Evolutionary conservation across 2,888 invertebrate genomes (phyloP), one percentile per base, ranked within the genome.

Genomic region (Aphrophora alni): DNA sequence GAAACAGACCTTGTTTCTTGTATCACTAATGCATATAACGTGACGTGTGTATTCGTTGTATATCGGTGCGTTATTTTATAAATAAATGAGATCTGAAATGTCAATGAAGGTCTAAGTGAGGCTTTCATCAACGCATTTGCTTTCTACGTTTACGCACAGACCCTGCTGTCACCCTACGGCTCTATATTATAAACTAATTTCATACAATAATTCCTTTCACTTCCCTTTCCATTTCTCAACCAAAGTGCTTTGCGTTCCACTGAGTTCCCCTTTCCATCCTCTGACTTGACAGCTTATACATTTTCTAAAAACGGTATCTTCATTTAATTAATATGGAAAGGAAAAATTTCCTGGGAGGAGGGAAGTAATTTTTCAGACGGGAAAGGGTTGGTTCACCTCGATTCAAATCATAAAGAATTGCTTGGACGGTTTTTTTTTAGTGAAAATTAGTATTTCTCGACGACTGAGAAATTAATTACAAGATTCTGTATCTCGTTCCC

Each of bases 261-360:
- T n/a, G 21, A 12, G 3, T 33, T 59, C 59, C 59, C 59, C 59
- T 7, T 12, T 21, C 59, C 10, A n/a, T 21, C 21, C n/a, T 21
- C 21, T 21, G 21, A 21, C 59, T 59, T 59, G 59, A 59, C 59
- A 59, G 59, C 59, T 59, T 59, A 59, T 59, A 59, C 21, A 59
- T 21, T 59, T 59, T 21, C 59, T 59, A 59, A 59, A 59, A 59
- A 59, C 59, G 7, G 59, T 21, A 59, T 21, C 59, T 21, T 59
- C 59, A 59, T 59, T 59, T 59, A 59, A 59, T 59, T 59, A 59
- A 59, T 59, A 59, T 59, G 21, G 59, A 59, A 59, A 21, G 59
- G n/a, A n/a, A 5, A 10, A 59, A 59, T 10, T 21, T 59, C 59
- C n/a, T 2, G 21, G 1, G 7, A 4, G 21, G 5, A 59, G 59